phyloP scores from a whole-genome alignment of 2,113 vertebrate genomes.

The Nannospalax galili region DNA sequence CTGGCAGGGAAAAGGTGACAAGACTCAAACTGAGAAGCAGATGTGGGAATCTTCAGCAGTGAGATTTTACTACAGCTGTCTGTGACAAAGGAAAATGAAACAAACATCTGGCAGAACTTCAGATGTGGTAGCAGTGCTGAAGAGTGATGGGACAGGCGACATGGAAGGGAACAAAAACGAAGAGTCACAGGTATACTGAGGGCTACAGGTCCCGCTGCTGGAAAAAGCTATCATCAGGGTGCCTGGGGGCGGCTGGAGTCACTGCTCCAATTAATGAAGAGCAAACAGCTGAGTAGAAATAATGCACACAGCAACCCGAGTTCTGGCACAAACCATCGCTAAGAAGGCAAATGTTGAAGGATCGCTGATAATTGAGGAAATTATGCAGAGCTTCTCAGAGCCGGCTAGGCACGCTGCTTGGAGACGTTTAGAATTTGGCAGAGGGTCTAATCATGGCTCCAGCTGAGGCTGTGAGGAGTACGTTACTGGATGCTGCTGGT shows the following conservation, averaged over 20 bases:
- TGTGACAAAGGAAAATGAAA: conserved; percentile 93
- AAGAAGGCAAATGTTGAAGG: conserved; percentile 93
- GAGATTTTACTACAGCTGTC: conserved; percentile 90
- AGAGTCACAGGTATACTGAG: conserved; percentile 90
- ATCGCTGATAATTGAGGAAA: conserved; percentile 91
- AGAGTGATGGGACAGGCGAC: conserved; percentile 92
- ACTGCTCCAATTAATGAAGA: conserved; percentile 86
- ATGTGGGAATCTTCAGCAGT: conserved; percentile 89
- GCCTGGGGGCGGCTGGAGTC: conserved; percentile 88
- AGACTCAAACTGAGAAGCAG: conserved; percentile 88
- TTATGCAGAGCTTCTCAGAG: conserved; percentile 85
- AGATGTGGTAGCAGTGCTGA: conserved; percentile 90
- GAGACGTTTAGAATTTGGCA: background rate
- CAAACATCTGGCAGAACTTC: conserved; percentile 93
- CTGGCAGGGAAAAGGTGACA: conserved; percentile 89
- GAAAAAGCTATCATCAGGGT: conserved; percentile 89
- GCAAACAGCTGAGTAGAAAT: conserved; percentile 92
- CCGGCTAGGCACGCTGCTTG: background rate
- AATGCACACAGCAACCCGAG: conserved; percentile 88
- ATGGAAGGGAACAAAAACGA: conserved; percentile 94
- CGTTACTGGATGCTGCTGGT: background rate
- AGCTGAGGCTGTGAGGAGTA: background rate
- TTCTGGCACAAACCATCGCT: conserved; percentile 91
- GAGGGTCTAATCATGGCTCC: background rate
- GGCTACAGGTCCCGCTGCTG: conserved; percentile 88